Evolutionary conservation across 2,888 invertebrate species (phyloP).

Genomic region (Isoperla grammatica): DNA sequence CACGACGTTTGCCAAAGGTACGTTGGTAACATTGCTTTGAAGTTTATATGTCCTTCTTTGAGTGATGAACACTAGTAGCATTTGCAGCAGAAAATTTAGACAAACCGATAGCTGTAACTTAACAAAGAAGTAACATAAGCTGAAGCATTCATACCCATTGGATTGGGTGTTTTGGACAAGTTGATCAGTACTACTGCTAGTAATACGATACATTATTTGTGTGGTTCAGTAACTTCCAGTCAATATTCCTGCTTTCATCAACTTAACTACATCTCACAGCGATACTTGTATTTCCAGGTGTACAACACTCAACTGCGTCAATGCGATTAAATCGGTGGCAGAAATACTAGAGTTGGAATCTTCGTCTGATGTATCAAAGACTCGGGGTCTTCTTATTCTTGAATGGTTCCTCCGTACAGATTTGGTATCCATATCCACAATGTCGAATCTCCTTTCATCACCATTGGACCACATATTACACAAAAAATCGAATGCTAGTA

Average conservation of each 20-base stretch:
- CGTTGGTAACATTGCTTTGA: conserved; percentile 1
- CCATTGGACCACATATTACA: conserved; percentile 2
- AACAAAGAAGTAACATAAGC: no score
- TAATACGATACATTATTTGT: no score
- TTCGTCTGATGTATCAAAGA: neutral
- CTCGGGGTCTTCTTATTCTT: conserved; percentile 26
- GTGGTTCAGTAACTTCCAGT: no score
- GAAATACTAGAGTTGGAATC: conserved; percentile 4
- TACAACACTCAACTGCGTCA: conserved; percentile 15
- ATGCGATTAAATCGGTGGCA: conserved; percentile 20
- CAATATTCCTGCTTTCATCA: no score
- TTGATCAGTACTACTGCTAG: no score
- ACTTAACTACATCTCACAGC: no score
- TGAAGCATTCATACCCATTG: no score
- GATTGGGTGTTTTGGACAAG: no score
- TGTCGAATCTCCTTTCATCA: neutral
- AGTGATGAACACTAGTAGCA: no score
- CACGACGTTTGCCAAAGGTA: conserved; percentile 18
- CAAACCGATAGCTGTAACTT: no score
- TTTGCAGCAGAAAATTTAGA: no score
- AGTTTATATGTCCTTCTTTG: no score
- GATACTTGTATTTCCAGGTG: conserved; percentile 25
- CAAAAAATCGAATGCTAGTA: neutral
- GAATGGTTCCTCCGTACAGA: conserved; percentile 30
- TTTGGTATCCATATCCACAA: conserved; percentile 17